Percentiles rank a stretch among this genome's conserved stretches.
Conservation (phyloP, 2,113 vertebrate genomes). For the Mus spicilegus region DNA sequence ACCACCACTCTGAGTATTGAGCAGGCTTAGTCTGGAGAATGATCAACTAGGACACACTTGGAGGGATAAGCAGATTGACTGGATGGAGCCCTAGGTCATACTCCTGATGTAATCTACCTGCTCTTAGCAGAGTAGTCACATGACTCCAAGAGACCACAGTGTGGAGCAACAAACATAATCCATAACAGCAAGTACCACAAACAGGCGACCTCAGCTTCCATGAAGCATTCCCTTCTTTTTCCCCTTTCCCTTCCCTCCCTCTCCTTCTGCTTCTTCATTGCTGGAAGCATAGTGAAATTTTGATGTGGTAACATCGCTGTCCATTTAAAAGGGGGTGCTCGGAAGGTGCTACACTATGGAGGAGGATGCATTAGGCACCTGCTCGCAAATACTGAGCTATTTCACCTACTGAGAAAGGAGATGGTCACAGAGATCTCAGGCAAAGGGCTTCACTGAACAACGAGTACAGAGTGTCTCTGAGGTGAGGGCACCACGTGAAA, state of each 20-base stretch:
- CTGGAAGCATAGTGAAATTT: neutral
- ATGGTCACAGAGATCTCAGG: neutral
- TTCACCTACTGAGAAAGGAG: neutral
- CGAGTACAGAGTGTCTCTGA: neutral
- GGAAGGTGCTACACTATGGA: accelerated
- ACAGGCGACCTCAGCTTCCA: neutral
- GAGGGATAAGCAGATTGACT: neutral
- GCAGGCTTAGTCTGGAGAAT: neutral
- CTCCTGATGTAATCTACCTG: too few species aligned
- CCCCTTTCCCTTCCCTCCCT: neutral
- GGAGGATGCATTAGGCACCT: neutral
- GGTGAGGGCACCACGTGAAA: neutral
- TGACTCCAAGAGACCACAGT: neutral
- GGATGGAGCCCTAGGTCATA: neutral
- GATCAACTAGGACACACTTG: neutral
- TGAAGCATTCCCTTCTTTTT: accelerated
- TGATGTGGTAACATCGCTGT: neutral
- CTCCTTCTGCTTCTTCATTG: neutral
- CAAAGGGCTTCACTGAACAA: neutral
- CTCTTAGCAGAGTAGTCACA: neutral
- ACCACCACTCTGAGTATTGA: neutral
- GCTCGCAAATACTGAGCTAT: neutral
- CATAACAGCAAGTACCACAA: accelerated
- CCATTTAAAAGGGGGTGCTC: neutral
- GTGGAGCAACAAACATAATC: too few species aligned